Percentiles rank a stretch among this genome's conserved stretches.
Evolutionary conservation across 2,888 invertebrate species (phyloP).

Genomic region (Caenorhabditis macrosperma): DNA sequence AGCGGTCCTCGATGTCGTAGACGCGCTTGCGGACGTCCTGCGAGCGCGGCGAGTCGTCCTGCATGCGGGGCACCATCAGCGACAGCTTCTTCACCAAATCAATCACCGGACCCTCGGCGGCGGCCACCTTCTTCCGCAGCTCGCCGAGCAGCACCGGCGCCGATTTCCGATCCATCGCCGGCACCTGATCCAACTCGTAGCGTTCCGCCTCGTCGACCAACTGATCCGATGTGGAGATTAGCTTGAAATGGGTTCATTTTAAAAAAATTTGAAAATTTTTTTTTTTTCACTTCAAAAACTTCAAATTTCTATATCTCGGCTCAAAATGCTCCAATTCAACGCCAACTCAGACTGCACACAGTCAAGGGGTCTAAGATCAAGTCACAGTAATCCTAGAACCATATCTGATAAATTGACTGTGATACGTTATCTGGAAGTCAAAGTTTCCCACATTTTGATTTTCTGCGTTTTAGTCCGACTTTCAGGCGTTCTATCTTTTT

Average conservation of each 20-base stretch:
- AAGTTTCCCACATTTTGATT: no score
- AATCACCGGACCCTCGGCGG: slow-evolving; percentile 61
- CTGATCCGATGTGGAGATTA: slow-evolving; percentile 28
- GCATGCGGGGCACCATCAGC: slow-evolving; percentile 61
- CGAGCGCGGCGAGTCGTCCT: slow-evolving; percentile 58
- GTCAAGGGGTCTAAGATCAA: no score
- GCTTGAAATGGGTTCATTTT: slow-evolving; percentile 20
- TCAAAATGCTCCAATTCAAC: no score
- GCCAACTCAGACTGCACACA: no score
- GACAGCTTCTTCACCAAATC: slow-evolving; percentile 65
- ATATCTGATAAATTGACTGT: no score
- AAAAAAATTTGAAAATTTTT: no score
- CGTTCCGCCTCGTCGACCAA: slow-evolving; percentile 51
- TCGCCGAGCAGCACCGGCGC: slow-evolving; percentile 49
- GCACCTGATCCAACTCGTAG: slow-evolving; percentile 47
- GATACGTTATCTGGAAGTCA: no score
- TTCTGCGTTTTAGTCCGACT: no score
- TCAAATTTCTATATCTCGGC: no score
- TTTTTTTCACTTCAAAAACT: no score
- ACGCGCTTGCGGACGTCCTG: slow-evolving; percentile 50
- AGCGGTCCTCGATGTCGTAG: slow-evolving; percentile 58
- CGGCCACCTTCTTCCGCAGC: slow-evolving; percentile 38
- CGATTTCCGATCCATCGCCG: slow-evolving; percentile 44
- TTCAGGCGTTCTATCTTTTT: no score
- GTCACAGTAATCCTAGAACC: no score